Conservation (phyloP, 2,888 invertebrate genomes). For the Lasius platythorax region DNA sequence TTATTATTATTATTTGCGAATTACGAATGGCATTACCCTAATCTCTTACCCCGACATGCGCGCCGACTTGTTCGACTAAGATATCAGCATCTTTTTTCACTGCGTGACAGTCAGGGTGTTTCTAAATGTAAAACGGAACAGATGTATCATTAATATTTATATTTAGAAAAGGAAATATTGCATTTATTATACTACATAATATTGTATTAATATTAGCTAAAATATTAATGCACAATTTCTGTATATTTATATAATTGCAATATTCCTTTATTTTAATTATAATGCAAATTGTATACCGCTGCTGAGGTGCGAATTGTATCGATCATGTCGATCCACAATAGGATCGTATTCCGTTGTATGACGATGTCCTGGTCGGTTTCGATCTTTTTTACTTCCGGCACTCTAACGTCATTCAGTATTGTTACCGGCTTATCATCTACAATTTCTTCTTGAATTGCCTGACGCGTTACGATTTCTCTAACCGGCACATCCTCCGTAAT, state of each 20-base stretch:
- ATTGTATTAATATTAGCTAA: background rate
- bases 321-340: slow-evolving; percentile 62
- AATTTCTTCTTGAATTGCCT: background rate
- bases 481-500: slow-evolving; percentile 1
- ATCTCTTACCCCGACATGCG: slow-evolving; percentile 61
- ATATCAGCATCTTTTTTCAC: slow-evolving; percentile 58
- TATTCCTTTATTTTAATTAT: background rate
- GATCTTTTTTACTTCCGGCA: slow-evolving; percentile 7
- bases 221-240: slow-evolving; percentile 5
- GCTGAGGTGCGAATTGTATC: slow-evolving; percentile 54
- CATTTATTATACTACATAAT: background rate
- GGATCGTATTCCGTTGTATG: slow-evolving; percentile 62
- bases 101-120: slow-evolving; percentile 63
- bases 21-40: background rate
- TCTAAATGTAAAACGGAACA: slow-evolving; percentile 58
- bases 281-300: slow-evolving; percentile 52
- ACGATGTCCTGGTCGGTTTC: slow-evolving; percentile 43
- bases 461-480: slow-evolving; percentile 18
- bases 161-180: slow-evolving; percentile 3
- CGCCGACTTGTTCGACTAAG: slow-evolving; percentile 62
- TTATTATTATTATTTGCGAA: background rate
- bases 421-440: slow-evolving; percentile 15
- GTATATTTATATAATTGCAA: slow-evolving; percentile 29
- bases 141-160: background rate
- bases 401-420: background rate